Conservation (phyloP, 2,113 vertebrate genomes). For the Tretioscincus oriximinensis region DNA sequence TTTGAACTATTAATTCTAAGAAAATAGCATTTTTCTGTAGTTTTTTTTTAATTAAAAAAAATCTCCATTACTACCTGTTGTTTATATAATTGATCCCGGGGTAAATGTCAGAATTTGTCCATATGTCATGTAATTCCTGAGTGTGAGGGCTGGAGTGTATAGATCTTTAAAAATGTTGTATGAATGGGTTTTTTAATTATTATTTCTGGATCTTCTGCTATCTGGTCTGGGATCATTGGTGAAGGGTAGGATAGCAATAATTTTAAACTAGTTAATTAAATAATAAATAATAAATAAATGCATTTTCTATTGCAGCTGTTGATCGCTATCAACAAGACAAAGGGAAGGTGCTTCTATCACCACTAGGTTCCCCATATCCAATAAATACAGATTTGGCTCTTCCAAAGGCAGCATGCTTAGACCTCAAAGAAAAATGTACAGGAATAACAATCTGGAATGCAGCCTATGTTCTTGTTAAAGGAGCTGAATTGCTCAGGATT, state of each 20-base stretch:
- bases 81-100: background rate
- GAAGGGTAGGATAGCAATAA: too few species aligned
- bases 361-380: background rate
- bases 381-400: constrained; percentile 32
- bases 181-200: too few species aligned
- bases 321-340: constrained; percentile 23
- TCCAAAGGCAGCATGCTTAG: constrained; percentile 30
- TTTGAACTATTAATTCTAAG: background rate
- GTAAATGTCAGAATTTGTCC: background rate
- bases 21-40: background rate
- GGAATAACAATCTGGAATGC: constrained; percentile 39
- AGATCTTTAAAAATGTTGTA: too few species aligned
- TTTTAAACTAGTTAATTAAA: too few species aligned
- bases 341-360: constrained; percentile 40
- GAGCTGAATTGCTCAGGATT: constrained; percentile 20
- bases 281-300: background rate
- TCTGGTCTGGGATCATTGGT: too few species aligned
- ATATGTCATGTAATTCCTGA: background rate
- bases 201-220: too few species aligned
- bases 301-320: background rate
- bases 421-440: constrained; percentile 19
- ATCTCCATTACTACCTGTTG: too few species aligned
- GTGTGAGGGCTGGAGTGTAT: too few species aligned
- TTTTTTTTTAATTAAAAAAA: background rate
- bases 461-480: constrained; percentile 27